phyloP scores from a whole-genome alignment of 2,113 vertebrate genomes.

The Ceyx melanurus region DNA sequence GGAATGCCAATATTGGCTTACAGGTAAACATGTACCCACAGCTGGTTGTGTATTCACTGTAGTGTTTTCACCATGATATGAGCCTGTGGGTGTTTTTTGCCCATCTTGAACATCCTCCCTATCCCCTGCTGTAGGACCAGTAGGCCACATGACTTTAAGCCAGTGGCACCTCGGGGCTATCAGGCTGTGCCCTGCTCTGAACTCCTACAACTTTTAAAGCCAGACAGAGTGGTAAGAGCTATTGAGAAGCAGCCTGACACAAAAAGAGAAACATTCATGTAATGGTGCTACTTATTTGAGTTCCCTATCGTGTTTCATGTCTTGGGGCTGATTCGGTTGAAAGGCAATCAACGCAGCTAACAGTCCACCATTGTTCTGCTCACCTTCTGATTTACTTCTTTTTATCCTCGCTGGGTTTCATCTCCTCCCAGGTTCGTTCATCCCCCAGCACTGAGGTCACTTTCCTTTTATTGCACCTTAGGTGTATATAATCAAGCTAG shows the following conservation, averaged over 20 bases:
- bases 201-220: not conserved
- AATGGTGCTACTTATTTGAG: conserved; percentile 54
- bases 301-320: conserved; percentile 40
- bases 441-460: conserved; percentile 28
- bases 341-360: conserved; percentile 62
- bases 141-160: not conserved
- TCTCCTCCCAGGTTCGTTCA: conserved; percentile 52
- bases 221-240: not conserved
- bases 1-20: not conserved
- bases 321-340: conserved; percentile 45
- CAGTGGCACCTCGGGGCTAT: not conserved
- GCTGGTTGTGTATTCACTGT: not conserved
- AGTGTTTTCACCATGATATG: not conserved
- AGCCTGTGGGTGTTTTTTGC: not conserved
- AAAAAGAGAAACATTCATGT: conserved; percentile 14
- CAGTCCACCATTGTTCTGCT: conserved; percentile 62
- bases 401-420: conserved; percentile 32
- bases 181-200: not conserved
- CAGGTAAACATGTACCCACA: not conserved
- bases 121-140: not conserved
- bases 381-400: conserved; percentile 67
- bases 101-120: not conserved
- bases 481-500: conserved; percentile 46
- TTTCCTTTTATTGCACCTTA: conserved; percentile 41
- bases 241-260: not conserved